Evolutionary conservation across 1,140 invertebrate genomes (phyloP).

Genomic region (Aplysia californica): DNA sequence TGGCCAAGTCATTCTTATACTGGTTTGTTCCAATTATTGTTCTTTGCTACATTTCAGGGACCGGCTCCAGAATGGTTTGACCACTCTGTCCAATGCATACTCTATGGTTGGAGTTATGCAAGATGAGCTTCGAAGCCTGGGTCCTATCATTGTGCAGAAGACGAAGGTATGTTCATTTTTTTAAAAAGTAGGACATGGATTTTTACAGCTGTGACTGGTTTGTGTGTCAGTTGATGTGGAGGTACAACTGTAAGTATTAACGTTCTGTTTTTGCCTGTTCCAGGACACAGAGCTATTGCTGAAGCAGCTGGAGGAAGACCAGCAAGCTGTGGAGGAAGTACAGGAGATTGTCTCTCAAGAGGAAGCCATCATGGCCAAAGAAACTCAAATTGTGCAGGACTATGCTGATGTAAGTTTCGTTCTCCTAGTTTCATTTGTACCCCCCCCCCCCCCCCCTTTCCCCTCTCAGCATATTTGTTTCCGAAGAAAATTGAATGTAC

Average conservation of each 20-base stretch:
- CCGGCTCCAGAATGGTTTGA: conserved; percentile 59
- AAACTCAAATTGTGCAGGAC: conserved; percentile 65
- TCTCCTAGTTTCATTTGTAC: background rate
- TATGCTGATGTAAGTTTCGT: conserved; percentile 61
- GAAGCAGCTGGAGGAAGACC: conserved; percentile 61
- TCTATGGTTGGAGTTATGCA: conserved; percentile 63
- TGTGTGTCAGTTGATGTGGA: too few relatives aligned
- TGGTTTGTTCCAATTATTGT: too few relatives aligned
- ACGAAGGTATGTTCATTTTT: conserved; percentile 47
- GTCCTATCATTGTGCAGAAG: conserved; percentile 64
- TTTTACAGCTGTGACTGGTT: too few relatives aligned
- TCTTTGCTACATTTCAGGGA: conserved; percentile 52
- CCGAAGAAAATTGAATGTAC: too few relatives aligned
- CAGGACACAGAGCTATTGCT: conserved; percentile 64
- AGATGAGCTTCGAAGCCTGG: conserved; percentile 60
- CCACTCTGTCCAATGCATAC: conserved; percentile 64
- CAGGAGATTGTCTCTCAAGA: conserved; percentile 63
- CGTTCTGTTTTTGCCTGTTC: background rate
- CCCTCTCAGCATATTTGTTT: too few relatives aligned
- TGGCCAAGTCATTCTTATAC: too few relatives aligned
- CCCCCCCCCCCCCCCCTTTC: too few relatives aligned
- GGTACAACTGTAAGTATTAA: background rate
- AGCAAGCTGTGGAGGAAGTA: conserved; percentile 65
- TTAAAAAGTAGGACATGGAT: too few relatives aligned
- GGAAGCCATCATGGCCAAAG: conserved; percentile 63